Evolutionary conservation across 2,113 vertebrate genomes (phyloP).

Genomic region (Pyxicephalus adspersus): DNA sequence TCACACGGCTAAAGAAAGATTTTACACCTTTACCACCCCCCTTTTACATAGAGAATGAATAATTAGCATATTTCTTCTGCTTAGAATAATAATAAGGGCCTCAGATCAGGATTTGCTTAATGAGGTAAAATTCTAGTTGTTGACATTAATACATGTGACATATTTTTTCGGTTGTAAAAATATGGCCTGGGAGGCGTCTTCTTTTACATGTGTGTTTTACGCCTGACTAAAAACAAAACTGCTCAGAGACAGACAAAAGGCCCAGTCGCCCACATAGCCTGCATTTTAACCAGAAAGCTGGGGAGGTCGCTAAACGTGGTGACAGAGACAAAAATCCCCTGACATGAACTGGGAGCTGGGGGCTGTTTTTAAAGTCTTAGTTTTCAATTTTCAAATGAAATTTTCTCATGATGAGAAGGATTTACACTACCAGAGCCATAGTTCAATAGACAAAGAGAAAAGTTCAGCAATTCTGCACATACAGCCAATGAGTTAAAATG

Average conservation of each 20-base stretch:
- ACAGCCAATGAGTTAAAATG: neutral
- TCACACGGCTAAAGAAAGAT: conserved; percentile 89
- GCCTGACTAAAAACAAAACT: conserved; percentile 46
- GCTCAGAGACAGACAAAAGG: conserved; percentile 44
- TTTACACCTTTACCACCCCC: conserved; percentile 81
- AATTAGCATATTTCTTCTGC: conserved; percentile 88
- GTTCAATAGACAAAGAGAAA: neutral
- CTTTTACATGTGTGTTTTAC: conserved; percentile 63
- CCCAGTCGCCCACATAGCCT: neutral
- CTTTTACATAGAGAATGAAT: conserved; percentile 79
- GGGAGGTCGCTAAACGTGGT: conserved; percentile 3
- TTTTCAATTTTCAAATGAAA: neutral
- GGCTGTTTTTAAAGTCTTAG: neutral
- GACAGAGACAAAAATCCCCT: neutral
- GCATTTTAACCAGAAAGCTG: conserved; percentile 15
- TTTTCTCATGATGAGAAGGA: too few species aligned
- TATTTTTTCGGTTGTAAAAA: conserved; percentile 78
- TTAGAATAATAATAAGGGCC: conserved; percentile 87
- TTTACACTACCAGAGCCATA: too few species aligned
- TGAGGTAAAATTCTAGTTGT: conserved; percentile 88
- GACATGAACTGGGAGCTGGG: neutral
- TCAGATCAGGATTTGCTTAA: conserved; percentile 88
- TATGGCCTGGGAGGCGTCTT: conserved; percentile 72
- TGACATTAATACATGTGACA: conserved; percentile 84
- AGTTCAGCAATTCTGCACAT: neutral